Evolutionary conservation across 2,113 vertebrate species (phyloP).

Genomic region (Fulmarus glacialis): DNA sequence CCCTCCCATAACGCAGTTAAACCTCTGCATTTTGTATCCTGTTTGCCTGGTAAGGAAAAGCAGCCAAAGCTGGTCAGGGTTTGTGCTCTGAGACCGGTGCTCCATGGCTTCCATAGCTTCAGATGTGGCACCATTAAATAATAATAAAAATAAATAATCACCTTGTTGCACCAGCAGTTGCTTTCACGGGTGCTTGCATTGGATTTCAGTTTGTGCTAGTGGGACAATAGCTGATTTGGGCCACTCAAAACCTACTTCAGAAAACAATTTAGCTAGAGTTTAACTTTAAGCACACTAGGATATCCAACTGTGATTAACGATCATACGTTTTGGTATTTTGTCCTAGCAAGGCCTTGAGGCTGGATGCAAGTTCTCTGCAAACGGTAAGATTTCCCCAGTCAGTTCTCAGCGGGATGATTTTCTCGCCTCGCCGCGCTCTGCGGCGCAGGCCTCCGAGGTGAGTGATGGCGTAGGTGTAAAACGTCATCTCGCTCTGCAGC

Average conservation of each 20-base stretch:
- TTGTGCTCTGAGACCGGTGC: background rate
- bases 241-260: background rate
- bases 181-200: background rate
- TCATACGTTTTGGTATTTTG: background rate
- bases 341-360: background rate
- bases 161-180: background rate
- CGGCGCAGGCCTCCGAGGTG: background rate
- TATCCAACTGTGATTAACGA: background rate
- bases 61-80: background rate
- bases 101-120: background rate
- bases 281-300: background rate
- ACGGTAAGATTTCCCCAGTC: background rate
- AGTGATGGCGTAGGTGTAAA: background rate
- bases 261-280: background rate
- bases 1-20: background rate
- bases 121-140: background rate
- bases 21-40: background rate
- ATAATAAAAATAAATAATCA: background rate
- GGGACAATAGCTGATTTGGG: background rate
- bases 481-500: background rate
- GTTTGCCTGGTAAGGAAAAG: background rate
- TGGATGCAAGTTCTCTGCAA: background rate
- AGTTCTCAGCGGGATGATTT: background rate
- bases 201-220: background rate
- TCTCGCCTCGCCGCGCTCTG: background rate